Evolutionary conservation across 64 coral and sea anemone genomes (phyloP), one percentile per base, ranked within the genome.

Genomic region (Stichodactyla helianthus): DNA sequence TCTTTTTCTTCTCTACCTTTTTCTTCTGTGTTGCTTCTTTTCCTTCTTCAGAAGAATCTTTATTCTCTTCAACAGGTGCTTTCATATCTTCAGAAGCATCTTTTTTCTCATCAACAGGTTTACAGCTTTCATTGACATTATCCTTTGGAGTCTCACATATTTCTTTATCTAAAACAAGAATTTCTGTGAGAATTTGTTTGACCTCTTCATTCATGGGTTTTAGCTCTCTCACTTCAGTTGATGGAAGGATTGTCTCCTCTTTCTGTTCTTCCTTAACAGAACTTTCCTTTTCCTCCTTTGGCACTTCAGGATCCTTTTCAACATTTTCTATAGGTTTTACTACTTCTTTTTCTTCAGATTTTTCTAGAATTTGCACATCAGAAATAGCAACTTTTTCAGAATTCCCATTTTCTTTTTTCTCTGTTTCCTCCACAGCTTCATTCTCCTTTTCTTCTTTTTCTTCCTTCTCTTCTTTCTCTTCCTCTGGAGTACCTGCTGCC

Each of bases 391-490:
- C 25, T 79, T 50, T 55, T 5, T 19, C 17, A 50, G 56, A 0
- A 81, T 87, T 86, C 68, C 63, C 89, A 59, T 86, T 79, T 17
- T 71, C 84, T 13, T 86, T 70, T 28, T 80, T 28, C 15, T 91
- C 51, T 68, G 44, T 19, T 44, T 86, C 67, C 18, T 71, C n/a
- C 26, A 80, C 85, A 83, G 77, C 16, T 7, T 64, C 9, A 14
- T 92, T 86, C 61, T 81, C 25, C 59, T 62, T 80, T 23, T 95
- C 55, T 31, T 82, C 57, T 22, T 59, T 86, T 77, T 89, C 90
- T 19, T 64, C 84, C 31, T 83, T 86, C 6, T 84, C 50, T 27
- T 18, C 50, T 17, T 79, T 78, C 58, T 95, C 71, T 55, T 79
- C 88, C 15, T 35, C 84, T 14, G 79, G 14, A 54, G 79, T 10